These are phyloP conservation scores for Zingel zingel DNA, from an alignment of 2,113 vertebrate species.

Conservation along the genomic window DNA sequence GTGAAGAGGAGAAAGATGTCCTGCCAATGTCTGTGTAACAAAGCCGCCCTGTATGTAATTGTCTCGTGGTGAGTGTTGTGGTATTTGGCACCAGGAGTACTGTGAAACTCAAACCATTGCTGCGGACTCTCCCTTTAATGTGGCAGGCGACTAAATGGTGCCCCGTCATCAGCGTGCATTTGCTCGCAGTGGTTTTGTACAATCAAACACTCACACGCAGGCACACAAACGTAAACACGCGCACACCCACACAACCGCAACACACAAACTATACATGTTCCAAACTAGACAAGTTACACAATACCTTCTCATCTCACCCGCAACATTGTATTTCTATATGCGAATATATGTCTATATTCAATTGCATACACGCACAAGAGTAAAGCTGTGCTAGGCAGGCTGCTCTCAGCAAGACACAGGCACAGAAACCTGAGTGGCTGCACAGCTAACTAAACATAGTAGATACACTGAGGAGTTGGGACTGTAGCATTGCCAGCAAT, in stretches of 20 bases:
- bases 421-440: conserved; percentile 59
- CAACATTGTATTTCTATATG: conserved; percentile 10
- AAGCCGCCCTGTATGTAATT: conserved; percentile 72
- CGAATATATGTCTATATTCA: conserved; percentile 10
- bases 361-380: neutral
- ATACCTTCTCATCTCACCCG: conserved; percentile 40
- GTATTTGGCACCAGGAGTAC: conserved; percentile 67
- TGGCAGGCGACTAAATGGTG: conserved; percentile 66
- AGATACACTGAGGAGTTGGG: conserved; percentile 33
- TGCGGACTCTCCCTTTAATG: conserved; percentile 74
- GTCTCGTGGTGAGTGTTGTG: conserved; percentile 73
- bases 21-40: conserved; percentile 65
- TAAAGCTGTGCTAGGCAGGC: conserved; percentile 1
- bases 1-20: conserved; percentile 44
- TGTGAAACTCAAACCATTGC: conserved; percentile 68
- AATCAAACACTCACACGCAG: conserved; percentile 71
- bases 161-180: conserved; percentile 73
- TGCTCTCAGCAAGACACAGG: conserved; percentile 34
- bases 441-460: conserved; percentile 71
- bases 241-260: conserved; percentile 65
- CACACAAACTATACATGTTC: conserved; percentile 34
- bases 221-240: conserved; percentile 65
- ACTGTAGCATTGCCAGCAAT: conserved; percentile 46
- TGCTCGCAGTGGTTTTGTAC: conserved; percentile 64
- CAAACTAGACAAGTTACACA: conserved; percentile 22